A percentile compares a stretch with the other conserved stretches of the same genome.
These are phyloP conservation scores for Dermatemys mawii DNA, from an alignment of 2,113 vertebrate genomes.

Conservation along the genomic window DNA sequence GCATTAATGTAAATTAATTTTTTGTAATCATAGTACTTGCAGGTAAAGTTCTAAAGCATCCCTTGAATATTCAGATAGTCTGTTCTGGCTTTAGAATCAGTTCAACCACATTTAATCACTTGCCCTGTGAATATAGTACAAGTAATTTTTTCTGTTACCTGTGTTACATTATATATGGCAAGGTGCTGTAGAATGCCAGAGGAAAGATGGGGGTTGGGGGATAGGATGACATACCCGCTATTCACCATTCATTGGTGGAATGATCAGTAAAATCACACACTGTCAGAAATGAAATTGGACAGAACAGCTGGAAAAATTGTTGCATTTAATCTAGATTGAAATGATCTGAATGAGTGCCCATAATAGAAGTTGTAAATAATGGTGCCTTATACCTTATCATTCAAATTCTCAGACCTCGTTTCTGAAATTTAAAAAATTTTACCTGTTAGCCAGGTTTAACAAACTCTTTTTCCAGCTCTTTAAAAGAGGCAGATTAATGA, in stretches of 20 bases:
- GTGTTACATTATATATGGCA: slow-evolving; percentile 44
- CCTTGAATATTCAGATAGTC: background rate
- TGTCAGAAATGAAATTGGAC: slow-evolving; percentile 54
- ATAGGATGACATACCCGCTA: slow-evolving; percentile 40
- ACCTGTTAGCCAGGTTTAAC: background rate
- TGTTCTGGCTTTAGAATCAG: slow-evolving; percentile 8
- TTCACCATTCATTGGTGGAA: slow-evolving; percentile 38
- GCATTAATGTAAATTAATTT: slow-evolving; percentile 1
- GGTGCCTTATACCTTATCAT: slow-evolving; percentile 80
- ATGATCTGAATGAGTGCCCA: slow-evolving; percentile 75
- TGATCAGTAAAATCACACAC: background rate
- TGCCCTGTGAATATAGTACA: slow-evolving; percentile 38
- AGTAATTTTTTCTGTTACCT: slow-evolving; percentile 22
- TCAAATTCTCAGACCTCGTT: slow-evolving; percentile 76
- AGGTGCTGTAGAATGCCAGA: slow-evolving; percentile 58
- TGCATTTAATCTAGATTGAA: slow-evolving; percentile 33
- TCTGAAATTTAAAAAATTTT: slow-evolving; percentile 68
- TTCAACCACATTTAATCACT: slow-evolving; percentile 28
- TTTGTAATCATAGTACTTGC: slow-evolving; percentile 34
- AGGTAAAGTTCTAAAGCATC: slow-evolving; percentile 47
- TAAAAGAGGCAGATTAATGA: slow-evolving; percentile 29
- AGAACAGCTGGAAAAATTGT: slow-evolving; percentile 41
- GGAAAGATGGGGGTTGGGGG: background rate
- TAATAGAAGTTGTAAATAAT: slow-evolving; percentile 77
- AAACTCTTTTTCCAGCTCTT: slow-evolving; percentile 27